phyloP scores from a whole-genome alignment of 2,797 vertebrate genomes.

The Adrianichthys oophorus region DNA sequence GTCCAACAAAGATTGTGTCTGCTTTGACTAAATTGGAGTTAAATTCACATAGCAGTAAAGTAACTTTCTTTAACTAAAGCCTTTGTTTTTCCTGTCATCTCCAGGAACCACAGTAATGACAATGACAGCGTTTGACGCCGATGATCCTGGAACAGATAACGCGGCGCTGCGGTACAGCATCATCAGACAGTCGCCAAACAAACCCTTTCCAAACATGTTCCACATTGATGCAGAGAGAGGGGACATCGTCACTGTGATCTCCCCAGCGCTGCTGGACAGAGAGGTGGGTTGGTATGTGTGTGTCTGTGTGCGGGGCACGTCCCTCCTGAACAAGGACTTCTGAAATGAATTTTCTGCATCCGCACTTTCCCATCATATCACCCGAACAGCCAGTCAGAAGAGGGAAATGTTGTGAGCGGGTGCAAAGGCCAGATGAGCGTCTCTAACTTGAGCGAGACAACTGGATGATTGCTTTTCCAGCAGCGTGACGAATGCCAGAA shows the following conservation, averaged over 20 bases:
- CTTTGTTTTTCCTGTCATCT: background rate
- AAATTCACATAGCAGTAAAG: too few species aligned
- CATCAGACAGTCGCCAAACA: slow-evolving; percentile 90
- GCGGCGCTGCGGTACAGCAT: slow-evolving; percentile 93
- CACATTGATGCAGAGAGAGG: slow-evolving; percentile 94
- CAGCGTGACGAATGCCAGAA: slow-evolving; percentile 75
- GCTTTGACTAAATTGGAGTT: too few species aligned
- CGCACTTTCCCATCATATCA: background rate
- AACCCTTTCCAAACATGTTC: slow-evolving; percentile 97
- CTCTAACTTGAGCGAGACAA: slow-evolving; percentile 66
- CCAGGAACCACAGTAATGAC: slow-evolving; percentile 94
- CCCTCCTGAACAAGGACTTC: slow-evolving; percentile 3
- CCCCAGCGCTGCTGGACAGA: slow-evolving; percentile 86
- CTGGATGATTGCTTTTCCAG: slow-evolving; percentile 80
- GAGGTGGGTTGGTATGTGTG: slow-evolving; percentile 78
- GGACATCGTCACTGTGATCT: slow-evolving; percentile 94
- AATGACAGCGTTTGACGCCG: slow-evolving; percentile 91
- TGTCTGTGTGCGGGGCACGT: background rate
- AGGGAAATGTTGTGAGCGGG: slow-evolving; percentile 11
- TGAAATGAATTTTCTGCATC: slow-evolving; percentile 2
- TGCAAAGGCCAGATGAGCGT: slow-evolving; percentile 30
- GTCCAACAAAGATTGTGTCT: too few species aligned
- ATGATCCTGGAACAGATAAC: slow-evolving; percentile 90
- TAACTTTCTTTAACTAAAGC: background rate
- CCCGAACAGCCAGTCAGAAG: background rate